Percentiles rank a stretch among this genome's conserved stretches.
Evolutionary conservation across 2,888 invertebrate genomes (phyloP).

Genomic region (Agonopterix subpropinquella): DNA sequence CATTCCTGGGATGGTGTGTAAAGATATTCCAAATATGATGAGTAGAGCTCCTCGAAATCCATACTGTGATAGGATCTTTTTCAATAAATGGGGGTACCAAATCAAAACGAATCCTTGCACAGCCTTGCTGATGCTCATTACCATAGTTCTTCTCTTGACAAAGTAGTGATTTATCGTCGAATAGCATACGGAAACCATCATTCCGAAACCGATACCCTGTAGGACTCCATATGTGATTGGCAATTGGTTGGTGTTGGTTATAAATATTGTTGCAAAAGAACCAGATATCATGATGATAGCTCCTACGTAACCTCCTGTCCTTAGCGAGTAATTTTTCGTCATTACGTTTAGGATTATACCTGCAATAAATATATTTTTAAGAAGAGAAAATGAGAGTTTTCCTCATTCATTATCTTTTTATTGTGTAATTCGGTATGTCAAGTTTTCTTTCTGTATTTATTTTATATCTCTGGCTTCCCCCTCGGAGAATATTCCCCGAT

Average conservation of each 20-base stretch:
- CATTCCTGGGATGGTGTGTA: constrained; percentile 77
- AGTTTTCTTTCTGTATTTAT: too few relatives aligned
- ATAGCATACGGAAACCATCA: constrained; percentile 78
- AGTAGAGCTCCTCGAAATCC: constrained; percentile 79
- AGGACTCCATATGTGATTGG: constrained; percentile 73
- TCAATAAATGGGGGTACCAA: constrained; percentile 74
- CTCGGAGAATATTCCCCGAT: too few relatives aligned
- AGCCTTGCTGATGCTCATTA: constrained; percentile 79
- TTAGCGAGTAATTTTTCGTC: constrained; percentile 67
- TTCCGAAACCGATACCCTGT: constrained; percentile 78
- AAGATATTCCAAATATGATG: constrained; percentile 74
- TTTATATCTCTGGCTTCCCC: too few relatives aligned
- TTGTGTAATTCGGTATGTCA: too few relatives aligned
- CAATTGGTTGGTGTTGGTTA: constrained; percentile 72
- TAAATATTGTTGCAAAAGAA: constrained; percentile 69
- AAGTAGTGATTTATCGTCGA: constrained; percentile 79
- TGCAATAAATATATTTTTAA: constrained; percentile 32
- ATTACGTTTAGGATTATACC: constrained; percentile 76
- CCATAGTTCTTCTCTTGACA: constrained; percentile 73
- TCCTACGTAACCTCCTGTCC: constrained; percentile 74
- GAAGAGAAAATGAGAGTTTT: too few relatives aligned
- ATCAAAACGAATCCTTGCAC: constrained; percentile 75
- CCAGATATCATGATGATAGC: constrained; percentile 67
- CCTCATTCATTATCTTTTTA: too few relatives aligned
- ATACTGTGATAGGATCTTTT: constrained; percentile 62